A percentile compares a stretch with the other conserved stretches of the same genome.
phyloP scores from a whole-genome alignment of 1,140 invertebrate species.

The Eulimnadia texana region DNA sequence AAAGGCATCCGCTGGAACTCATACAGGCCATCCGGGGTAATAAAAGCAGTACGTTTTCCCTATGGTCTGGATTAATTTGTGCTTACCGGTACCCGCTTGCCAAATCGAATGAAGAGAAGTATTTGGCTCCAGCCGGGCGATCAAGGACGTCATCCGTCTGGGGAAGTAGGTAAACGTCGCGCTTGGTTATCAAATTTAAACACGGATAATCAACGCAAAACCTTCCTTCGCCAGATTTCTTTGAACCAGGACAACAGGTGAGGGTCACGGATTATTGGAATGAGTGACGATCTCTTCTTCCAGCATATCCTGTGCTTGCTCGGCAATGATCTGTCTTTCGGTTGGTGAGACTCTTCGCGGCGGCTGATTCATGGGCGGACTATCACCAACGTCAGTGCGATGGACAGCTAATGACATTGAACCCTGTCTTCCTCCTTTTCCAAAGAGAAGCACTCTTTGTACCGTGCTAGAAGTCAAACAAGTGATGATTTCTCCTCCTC shows the following conservation, averaged over 20 bases:
- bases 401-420: no score
- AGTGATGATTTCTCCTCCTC: no score
- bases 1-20: conserved; percentile 27
- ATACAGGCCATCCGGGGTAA: conserved; percentile 25
- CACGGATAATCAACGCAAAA: conserved; percentile 18
- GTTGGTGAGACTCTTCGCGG: no score
- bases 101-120: conserved; percentile 33
- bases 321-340: no score
- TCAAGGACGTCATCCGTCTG: conserved; percentile 34
- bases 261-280: conserved; percentile 17
- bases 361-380: no score
- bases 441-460: neutral
- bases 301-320: no score
- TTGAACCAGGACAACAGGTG: no score
- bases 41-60: conserved; percentile 33
- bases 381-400: no score
- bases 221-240: conserved; percentile 11
- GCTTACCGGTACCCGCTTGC: conserved; percentile 36
- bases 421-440: conserved; percentile 4
- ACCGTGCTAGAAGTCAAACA: no score
- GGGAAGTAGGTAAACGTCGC: conserved; percentile 37
- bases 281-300: neutral
- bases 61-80: conserved; percentile 26
- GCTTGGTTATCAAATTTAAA: conserved; percentile 27
- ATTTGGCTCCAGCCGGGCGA: conserved; percentile 27